Conservation (phyloP, 2,797 vertebrate genomes). For the Eupleurogrammus muticus region DNA sequence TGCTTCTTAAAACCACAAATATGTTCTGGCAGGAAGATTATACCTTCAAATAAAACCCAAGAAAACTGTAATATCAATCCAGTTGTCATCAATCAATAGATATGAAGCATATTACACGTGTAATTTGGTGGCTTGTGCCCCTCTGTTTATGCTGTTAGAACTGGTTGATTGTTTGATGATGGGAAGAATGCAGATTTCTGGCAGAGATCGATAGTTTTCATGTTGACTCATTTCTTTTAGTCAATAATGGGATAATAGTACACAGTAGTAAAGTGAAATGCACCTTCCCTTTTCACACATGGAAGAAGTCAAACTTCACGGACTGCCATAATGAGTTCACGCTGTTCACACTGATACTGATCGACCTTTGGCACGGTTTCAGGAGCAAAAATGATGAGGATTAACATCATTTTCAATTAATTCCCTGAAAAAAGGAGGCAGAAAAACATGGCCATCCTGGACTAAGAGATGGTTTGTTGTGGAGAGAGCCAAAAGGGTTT, state of each 20-base stretch:
- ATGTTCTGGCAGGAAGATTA: no score
- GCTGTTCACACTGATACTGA: no score
- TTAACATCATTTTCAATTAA: slow-evolving; percentile 65
- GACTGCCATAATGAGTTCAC: slow-evolving; percentile 22
- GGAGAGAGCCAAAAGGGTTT: slow-evolving; percentile 16
- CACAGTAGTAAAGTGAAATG: slow-evolving; percentile 23
- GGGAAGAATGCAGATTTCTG: slow-evolving; percentile 8
- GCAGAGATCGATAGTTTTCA: slow-evolving; percentile 12
- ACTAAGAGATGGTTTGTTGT: slow-evolving; percentile 25
- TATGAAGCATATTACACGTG: background rate
- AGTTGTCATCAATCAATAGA: background rate
- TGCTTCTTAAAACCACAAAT: no score
- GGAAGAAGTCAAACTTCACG: slow-evolving; percentile 24
- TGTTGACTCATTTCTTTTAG: background rate
- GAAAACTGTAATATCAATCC: background rate
- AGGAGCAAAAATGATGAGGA: slow-evolving; percentile 57
- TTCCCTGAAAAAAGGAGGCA: slow-evolving; percentile 36
- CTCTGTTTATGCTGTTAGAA: background rate
- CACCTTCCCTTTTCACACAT: slow-evolving; percentile 15
- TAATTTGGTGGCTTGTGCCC: background rate
- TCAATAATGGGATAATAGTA: slow-evolving; percentile 35
- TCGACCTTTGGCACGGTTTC: slow-evolving; percentile 48
- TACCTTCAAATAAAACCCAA: no score
- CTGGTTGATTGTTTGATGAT: background rate
- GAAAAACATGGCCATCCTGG: slow-evolving; percentile 53